Evolutionary conservation across 1,140 invertebrate genomes (phyloP).

Genomic region (Leptonema lineaticorne): DNA sequence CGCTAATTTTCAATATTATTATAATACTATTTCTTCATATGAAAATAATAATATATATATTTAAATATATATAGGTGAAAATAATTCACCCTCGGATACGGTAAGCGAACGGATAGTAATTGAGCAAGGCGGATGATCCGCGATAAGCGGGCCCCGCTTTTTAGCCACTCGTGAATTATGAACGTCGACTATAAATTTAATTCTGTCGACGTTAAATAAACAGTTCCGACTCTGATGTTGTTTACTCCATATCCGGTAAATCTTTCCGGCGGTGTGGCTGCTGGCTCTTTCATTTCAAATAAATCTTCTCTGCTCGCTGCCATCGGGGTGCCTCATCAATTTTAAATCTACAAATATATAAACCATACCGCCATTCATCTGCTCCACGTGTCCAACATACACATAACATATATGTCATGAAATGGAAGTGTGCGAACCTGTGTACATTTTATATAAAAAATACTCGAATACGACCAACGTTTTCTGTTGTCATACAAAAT

Average conservation of each 20-base stretch:
- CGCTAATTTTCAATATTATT: too few relatives aligned
- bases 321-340: not conserved
- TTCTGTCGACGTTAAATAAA: slow-evolving; percentile 22
- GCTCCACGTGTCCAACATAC: too few relatives aligned
- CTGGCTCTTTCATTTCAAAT: not conserved
- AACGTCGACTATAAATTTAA: slow-evolving; percentile 27
- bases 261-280: not conserved
- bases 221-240: slow-evolving; percentile 8
- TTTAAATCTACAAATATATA: not conserved
- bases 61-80: too few relatives aligned
- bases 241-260: slow-evolving; percentile 1
- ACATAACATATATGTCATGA: too few relatives aligned
- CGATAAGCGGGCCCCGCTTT: not conserved
- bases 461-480: too few relatives aligned
- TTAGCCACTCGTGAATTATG: slow-evolving; percentile 14
- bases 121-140: too few relatives aligned
- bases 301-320: not conserved
- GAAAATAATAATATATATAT: too few relatives aligned
- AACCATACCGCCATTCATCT: not conserved
- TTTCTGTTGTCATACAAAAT: too few relatives aligned
- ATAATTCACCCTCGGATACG: not conserved
- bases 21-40: too few relatives aligned
- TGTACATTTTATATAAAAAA: too few relatives aligned
- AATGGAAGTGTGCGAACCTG: too few relatives aligned
- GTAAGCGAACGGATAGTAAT: not conserved